Base-by-base conservation (phyloP, 2,888 invertebrate species). In the Escarpia spicata region DNA sequence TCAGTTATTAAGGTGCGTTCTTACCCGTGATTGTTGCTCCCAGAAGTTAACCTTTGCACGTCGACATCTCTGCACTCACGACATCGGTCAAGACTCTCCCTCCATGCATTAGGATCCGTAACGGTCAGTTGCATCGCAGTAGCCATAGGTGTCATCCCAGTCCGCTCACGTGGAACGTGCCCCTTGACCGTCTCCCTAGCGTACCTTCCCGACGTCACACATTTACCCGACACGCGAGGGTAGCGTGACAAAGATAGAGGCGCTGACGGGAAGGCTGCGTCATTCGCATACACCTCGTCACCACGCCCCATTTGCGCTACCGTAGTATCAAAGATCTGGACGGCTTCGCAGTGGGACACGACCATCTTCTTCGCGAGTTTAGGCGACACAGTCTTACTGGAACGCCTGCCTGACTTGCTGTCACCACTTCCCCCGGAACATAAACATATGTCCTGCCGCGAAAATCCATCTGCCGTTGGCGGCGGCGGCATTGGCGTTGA, bases 91-190 rank as follows among this genome's bases (percentile, higher is more conserved):
- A 75, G 75, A 26, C 75, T 75, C 75, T 75, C 75, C 26, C 19
- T 75, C 75, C 75, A 75, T 4, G 75, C n/a, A n/a, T 75, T 75
- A 6, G 26, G 75, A 26, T 75, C 75, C 19, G 75, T 75, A 6
- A 75, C n/a, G 75, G 75, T 75, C 75, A 75, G 26, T 75, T 75
- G 75, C 75, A 75, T 75, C 75, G 75, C 75, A 75, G 75, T 75
- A 75, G 75, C 75, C 26, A 75, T 26, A 26, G 75, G 75, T n/a
- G 75, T 75, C 75, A 75, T 75, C 75, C 75, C 75, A 26, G 75
- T 75, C 6, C 75, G 75, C 75, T 75, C 75, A 2, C 75, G 75
- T 75, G 75, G 75, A 75, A 75, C 75, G 75, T 75, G 75, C 15
- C 75, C 75, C 19, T 75, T 75, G 75, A 75, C 75, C 75, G 15